A percentile compares a stretch with the other conserved stretches of the same genome.
phyloP scores from a whole-genome alignment of 2,797 vertebrate genomes.

The Sebastiscus albofasciatus region DNA sequence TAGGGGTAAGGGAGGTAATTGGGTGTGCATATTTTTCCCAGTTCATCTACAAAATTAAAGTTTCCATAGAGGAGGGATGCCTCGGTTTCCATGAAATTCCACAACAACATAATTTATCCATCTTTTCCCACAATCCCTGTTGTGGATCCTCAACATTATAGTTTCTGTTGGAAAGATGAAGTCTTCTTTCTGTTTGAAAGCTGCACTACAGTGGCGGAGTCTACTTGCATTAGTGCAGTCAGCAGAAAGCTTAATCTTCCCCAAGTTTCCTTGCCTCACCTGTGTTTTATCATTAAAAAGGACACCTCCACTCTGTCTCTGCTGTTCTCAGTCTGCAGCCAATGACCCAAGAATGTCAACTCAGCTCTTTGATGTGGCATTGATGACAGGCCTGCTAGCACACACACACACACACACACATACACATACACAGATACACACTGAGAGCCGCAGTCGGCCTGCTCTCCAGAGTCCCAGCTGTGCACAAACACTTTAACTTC shows the following conservation, averaged over 20 bases:
- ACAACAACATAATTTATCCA: not conserved
- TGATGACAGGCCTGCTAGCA: not conserved
- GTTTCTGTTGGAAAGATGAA: not conserved
- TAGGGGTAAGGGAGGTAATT: not conserved
- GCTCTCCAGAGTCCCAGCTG: conserved; percentile 64
- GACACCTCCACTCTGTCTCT: conserved; percentile 45
- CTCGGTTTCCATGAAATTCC: not conserved
- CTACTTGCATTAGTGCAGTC: conserved; percentile 11
- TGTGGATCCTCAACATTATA: not conserved
- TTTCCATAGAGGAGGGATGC: not conserved
- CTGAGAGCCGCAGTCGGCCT: conserved; percentile 11
- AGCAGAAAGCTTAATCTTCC: conserved; percentile 40
- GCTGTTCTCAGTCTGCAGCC: conserved; percentile 45
- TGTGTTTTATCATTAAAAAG: conserved; percentile 50
- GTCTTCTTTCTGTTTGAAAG: conserved; percentile 38
- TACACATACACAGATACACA: conserved; percentile 10
- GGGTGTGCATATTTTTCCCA: not conserved
- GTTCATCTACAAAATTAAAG: not conserved
- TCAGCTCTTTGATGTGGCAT: conserved; percentile 62
- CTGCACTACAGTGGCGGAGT: not conserved
- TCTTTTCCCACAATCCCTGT: not conserved
- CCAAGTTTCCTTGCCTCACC: conserved; percentile 13
- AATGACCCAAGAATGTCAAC: conserved; percentile 58
- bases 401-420: conserved; percentile 10
- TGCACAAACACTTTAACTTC: conserved; percentile 59